phyloP scores from a whole-genome alignment of 2,113 vertebrate genomes.

The Heterotis niloticus region DNA sequence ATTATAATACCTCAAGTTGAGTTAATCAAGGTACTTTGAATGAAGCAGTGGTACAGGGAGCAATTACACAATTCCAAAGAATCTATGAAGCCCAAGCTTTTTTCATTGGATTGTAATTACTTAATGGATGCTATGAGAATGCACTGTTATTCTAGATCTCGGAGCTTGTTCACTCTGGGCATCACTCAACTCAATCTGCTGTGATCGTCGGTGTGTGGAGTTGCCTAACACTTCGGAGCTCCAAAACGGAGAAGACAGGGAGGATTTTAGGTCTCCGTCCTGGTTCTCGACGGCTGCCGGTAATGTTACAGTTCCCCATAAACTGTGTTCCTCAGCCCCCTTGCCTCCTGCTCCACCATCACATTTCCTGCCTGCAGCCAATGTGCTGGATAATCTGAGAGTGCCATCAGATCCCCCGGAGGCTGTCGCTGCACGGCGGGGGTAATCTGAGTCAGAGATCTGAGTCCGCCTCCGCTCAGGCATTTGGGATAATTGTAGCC shows the following conservation, averaged over 20 bases:
- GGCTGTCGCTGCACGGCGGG: conserved; percentile 38
- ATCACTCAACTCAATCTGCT: not conserved
- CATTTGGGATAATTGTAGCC: conserved; percentile 69
- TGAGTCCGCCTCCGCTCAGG: conserved; percentile 60
- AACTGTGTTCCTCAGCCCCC: conserved; percentile 55
- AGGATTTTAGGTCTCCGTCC: not conserved
- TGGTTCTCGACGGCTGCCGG: not conserved
- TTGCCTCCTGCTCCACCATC: conserved; percentile 42
- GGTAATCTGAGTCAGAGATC: conserved; percentile 65
- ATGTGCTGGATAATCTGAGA: conserved; percentile 58
- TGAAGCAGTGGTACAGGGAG: too few species aligned
- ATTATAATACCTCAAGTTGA: not conserved
- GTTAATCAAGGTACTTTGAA: not conserved
- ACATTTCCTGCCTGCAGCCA: conserved; percentile 23
- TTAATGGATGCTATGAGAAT: not conserved
- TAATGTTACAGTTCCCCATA: conserved; percentile 31
- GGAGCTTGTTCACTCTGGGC: not conserved
- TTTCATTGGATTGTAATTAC: not conserved
- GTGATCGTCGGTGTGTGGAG: not conserved
- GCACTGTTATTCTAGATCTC: not conserved
- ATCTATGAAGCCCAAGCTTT: not conserved
- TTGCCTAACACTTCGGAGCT: not conserved
- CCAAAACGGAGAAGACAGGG: not conserved
- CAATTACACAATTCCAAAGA: not conserved
- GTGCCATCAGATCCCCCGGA: conserved; percentile 67